Conservation (phyloP, 2,888 invertebrate species). For the Macrosiphum euphorbiae region DNA sequence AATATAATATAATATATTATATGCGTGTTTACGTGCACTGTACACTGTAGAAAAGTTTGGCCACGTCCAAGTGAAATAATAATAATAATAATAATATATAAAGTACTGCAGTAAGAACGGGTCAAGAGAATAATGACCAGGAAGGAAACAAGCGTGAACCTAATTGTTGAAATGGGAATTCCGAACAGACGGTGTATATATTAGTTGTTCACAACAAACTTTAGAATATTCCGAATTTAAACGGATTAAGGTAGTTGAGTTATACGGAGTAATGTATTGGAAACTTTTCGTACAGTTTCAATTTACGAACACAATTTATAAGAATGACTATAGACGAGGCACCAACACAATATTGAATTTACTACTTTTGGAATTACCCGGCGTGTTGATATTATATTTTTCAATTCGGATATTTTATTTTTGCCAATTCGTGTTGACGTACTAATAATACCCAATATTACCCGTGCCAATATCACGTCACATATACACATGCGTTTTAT, state of each 20-base stretch:
- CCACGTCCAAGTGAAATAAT: not conserved
- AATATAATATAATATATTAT: not conserved
- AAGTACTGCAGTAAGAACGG: not conserved
- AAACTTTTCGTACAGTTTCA: conserved; percentile 38
- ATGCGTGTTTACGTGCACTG: not conserved
- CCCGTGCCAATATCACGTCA: too few relatives aligned
- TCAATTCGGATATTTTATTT: not conserved
- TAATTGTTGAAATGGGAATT: conserved; percentile 57
- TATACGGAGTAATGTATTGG: conserved; percentile 31
- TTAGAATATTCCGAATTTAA: conserved; percentile 49
- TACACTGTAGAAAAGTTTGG: not conserved
- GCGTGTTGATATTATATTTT: not conserved
- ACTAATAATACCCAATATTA: not conserved
- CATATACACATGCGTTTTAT: not conserved
- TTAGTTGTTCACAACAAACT: conserved; percentile 53
- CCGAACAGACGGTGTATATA: conserved; percentile 33
- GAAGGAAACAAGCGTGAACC: conserved; percentile 29
- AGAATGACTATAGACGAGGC: not conserved
- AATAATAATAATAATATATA: not conserved
- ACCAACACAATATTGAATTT: conserved; percentile 7
- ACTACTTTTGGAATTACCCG: not conserved
- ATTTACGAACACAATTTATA: conserved; percentile 45
- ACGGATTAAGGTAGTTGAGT: conserved; percentile 51
- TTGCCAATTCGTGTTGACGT: not conserved
- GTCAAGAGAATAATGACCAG: conserved; percentile 43